phyloP scores from a whole-genome alignment of 2,888 invertebrate genomes.

The Anagyrus pseudococci region DNA sequence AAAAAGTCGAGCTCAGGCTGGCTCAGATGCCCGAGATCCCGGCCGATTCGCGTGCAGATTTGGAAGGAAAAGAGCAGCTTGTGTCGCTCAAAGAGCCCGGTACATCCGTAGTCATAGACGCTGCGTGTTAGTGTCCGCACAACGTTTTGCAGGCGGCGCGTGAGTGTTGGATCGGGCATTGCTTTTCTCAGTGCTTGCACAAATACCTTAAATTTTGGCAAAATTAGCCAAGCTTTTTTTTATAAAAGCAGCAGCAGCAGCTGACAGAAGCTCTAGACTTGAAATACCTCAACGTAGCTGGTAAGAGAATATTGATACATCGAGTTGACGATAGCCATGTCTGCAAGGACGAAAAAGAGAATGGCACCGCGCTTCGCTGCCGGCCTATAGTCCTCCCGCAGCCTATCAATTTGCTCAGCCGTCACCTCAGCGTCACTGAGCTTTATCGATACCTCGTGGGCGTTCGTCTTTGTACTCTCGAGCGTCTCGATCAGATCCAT shows the following conservation, averaged over 20 bases:
- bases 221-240: too few species aligned
- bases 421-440: conserved; percentile 79
- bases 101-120: conserved; percentile 91
- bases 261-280: too few species aligned
- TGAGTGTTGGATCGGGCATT: conserved; percentile 79
- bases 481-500: conserved; percentile 83
- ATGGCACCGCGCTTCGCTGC: conserved; percentile 88
- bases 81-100: conserved; percentile 90
- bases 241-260: too few species aligned
- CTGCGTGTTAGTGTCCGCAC: conserved; percentile 85
- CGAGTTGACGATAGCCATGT: conserved; percentile 85
- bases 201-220: conserved; percentile 76
- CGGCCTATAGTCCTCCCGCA: conserved; percentile 85
- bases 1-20: conserved; percentile 87
- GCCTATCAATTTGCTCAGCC: conserved; percentile 79
- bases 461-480: conserved; percentile 89
- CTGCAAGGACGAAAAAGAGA: conserved; percentile 87
- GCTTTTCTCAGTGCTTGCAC: conserved; percentile 81
- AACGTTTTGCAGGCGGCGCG: conserved; percentile 79
- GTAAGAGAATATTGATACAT: conserved; percentile 94
- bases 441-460: conserved; percentile 79
- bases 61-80: conserved; percentile 91
- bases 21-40: conserved; percentile 69
- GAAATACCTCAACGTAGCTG: conserved; percentile 76
- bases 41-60: conserved; percentile 84